phyloP scores from a whole-genome alignment of 2,888 invertebrate genomes.

The Aporophyla lueneburgensis region DNA sequence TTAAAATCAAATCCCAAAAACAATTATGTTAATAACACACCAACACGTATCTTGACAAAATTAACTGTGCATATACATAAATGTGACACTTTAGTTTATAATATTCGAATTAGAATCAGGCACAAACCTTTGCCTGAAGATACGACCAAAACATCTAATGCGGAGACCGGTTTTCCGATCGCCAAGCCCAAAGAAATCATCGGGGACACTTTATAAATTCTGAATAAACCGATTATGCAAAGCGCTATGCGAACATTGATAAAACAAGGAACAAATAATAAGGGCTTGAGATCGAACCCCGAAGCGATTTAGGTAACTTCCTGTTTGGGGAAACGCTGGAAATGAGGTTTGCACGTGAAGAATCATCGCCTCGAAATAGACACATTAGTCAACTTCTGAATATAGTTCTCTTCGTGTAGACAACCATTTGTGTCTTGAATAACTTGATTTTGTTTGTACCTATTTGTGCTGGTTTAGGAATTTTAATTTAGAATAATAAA shows the following conservation, averaged over 20 bases:
- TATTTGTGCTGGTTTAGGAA: background rate
- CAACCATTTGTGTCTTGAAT: conserved; percentile 9
- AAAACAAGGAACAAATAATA: conserved; percentile 72
- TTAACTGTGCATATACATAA: conserved; percentile 12
- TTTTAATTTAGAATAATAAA: conserved; percentile 24
- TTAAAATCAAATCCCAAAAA: conserved; percentile 21
- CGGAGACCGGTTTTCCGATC: conserved; percentile 75
- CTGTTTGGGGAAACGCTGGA: conserved; percentile 54
- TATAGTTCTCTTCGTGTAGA: conserved; percentile 1
- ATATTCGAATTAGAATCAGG: conserved; percentile 66
- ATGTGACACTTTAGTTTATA: conserved; percentile 51
- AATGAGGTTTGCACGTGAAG: conserved; percentile 53
- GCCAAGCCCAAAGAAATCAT: conserved; percentile 70
- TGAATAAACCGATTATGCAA: conserved; percentile 85
- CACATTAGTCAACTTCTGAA: conserved; percentile 30
- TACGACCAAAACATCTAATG: conserved; percentile 69
- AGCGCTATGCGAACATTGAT: conserved; percentile 72
- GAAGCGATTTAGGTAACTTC: conserved; percentile 58
- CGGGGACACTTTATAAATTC: conserved; percentile 76
- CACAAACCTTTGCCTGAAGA: conserved; percentile 59
- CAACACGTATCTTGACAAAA: conserved; percentile 27
- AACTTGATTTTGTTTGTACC: background rate
- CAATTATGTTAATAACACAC: conserved; percentile 37
- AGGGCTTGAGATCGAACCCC: conserved; percentile 51
- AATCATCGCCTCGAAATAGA: conserved; percentile 41